Evolutionary conservation across 2,113 vertebrate genomes (phyloP), one percentile per base, ranked within the genome.

Genomic region (Pangasianodon gigas): DNA sequence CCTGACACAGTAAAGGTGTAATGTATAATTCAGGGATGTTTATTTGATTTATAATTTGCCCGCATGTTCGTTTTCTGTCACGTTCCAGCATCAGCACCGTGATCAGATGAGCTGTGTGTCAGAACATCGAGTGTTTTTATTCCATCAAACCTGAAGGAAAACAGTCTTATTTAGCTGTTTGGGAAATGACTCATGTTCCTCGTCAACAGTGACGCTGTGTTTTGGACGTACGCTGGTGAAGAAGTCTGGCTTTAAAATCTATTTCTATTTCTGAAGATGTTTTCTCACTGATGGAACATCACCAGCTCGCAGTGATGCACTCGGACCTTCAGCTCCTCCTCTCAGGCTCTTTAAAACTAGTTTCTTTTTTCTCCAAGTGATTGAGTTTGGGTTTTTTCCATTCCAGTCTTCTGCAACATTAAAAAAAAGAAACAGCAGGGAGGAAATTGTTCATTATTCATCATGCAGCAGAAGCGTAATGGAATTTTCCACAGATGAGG

Each of bases 401-500:
- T 92, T 88, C 93, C 91, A 86, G 65, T 90, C 90, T 44, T 88
- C 79, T 48, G 85, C 92, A 67, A 92, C 91, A 87, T 62, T 93
- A 92, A 94, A 93, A 91, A 91, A 93, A 86, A 74, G 93, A 93
- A 93, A 93, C 92, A 91, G 71, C 81, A 92, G 93, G 91, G 86
- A 89, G 44, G 90, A 89, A 94, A 85, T 85, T 51, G 84, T 85
- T 94, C 94, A 95, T 95, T 95, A 96, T 93, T 93, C 94, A 94
- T 91, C 92, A 92, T 93, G 91, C 93, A 95, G 95, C 93, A 93
- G 93, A 91, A 91, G 51, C 86, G 82, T 95, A 95, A 96, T 95
- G 94, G 94, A 95, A 96, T 96, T 95, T 94, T 95, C 94, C 93
- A 92, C 91, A 89, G 94, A 94, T 95, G 94, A 95, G 94, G 92